Conservation (phyloP, 1,140 invertebrate species). For the Drosophila triauraria region DNA sequence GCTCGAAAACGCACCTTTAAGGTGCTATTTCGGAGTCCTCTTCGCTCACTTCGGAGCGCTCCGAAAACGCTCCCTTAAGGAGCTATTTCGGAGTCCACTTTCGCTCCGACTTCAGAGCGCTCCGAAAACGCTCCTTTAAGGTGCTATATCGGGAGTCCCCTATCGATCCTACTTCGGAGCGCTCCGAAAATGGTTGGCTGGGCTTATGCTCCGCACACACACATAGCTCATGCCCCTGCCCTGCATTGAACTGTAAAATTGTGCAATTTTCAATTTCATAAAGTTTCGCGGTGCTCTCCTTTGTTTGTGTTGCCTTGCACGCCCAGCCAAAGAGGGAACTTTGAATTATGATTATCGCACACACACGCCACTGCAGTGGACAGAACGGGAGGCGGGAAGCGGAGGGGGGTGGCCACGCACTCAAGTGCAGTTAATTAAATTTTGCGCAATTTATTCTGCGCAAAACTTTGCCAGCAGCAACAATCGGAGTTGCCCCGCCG, state of each 20-base stretch:
- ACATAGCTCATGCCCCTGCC: conserved; percentile 22
- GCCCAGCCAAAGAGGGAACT: conserved; percentile 52
- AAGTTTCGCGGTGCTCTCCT: conserved; percentile 73
- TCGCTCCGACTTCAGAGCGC: too few species aligned
- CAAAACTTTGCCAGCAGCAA: conserved; percentile 71
- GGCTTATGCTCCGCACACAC: conserved; percentile 39
- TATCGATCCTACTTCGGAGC: too few species aligned
- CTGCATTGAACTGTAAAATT: conserved; percentile 80
- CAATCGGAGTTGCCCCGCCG: conserved; percentile 38
- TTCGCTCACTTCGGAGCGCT: too few species aligned
- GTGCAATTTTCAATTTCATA: conserved; percentile 82
- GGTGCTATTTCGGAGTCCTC: too few species aligned
- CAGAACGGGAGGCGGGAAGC: conserved; percentile 14
- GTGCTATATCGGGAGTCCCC: too few species aligned
- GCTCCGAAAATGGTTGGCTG: too few species aligned
- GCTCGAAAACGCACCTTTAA: too few species aligned
- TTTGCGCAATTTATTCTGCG: conserved; percentile 80
- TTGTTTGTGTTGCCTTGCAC: conserved; percentile 61
- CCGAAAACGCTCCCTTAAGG: too few species aligned
- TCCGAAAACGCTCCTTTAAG: too few species aligned
- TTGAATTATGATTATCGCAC: conserved; percentile 82
- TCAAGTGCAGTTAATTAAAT: conserved; percentile 83
- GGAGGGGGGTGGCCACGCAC: conserved; percentile 46
- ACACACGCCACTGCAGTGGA: conserved; percentile 61
- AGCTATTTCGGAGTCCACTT: too few species aligned